Percentiles rank a stretch among this genome's conserved stretches.
Conservation (phyloP, 37 sponge, comb jelly and placozoan species). For the Crambe crambe region DNA sequence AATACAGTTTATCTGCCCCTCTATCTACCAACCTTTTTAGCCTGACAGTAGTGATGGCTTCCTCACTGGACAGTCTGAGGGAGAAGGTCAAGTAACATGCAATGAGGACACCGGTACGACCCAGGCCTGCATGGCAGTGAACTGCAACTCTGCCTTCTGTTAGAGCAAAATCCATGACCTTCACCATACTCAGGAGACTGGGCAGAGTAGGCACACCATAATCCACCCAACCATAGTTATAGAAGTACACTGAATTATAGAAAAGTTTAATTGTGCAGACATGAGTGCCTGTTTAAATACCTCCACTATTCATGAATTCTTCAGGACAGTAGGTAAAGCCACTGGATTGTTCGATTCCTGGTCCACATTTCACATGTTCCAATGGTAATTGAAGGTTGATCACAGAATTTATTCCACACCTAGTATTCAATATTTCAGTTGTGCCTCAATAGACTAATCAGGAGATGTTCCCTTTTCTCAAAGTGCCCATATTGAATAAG, state of each 20-base stretch:
- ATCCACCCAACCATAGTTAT: constrained; percentile 88
- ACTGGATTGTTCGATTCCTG: constrained; percentile 66
- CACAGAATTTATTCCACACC: constrained; percentile 79
- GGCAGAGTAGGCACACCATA: constrained; percentile 75
- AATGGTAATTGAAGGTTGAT: constrained; percentile 90
- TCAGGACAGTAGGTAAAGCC: constrained; percentile 94
- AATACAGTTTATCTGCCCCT: not conserved
- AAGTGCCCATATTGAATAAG: no score
- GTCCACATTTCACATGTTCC: constrained; percentile 95
- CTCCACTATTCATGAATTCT: constrained; percentile 80
- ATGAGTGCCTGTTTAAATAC: not conserved
- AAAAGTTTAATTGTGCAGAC: not conserved
- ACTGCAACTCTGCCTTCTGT: constrained; percentile 80
- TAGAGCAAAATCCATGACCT: constrained; percentile 91
- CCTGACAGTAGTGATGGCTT: constrained; percentile 76
- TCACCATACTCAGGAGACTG: constrained; percentile 86
- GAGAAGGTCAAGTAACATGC: constrained; percentile 92
- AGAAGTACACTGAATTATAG: constrained; percentile 66
- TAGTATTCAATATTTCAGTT: not conserved
- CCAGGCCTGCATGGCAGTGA: constrained; percentile 95
- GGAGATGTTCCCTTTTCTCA: no score
- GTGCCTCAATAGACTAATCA: no score
- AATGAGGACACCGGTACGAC: constrained; percentile 95
- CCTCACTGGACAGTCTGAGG: constrained; percentile 58
- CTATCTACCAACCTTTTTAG: constrained; percentile 56